These are phyloP conservation scores for Lithosia quadra DNA, from an alignment of 2,888 invertebrate species.

Conservation along the genomic window DNA sequence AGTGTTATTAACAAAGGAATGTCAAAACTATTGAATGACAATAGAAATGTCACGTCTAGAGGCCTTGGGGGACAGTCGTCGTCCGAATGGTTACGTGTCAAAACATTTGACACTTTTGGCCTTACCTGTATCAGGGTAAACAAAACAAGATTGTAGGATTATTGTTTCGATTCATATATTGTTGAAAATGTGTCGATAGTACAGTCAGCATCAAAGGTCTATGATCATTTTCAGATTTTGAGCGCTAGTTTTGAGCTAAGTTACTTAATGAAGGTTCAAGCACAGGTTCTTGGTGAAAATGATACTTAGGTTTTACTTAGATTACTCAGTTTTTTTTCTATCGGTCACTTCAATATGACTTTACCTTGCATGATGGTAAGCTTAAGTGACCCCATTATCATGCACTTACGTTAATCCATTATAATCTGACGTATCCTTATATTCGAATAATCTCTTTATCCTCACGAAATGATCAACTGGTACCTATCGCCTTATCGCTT, in stretches of 20 bases:
- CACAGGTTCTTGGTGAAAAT: too few relatives aligned
- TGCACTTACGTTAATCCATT: neutral
- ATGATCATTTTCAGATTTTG: too few relatives aligned
- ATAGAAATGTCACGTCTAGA: constrained; percentile 43
- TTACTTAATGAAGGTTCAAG: too few relatives aligned
- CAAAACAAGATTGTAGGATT: neutral
- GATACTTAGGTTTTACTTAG: too few relatives aligned
- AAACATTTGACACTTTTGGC: constrained; percentile 46
- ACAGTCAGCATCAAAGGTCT: too few relatives aligned
- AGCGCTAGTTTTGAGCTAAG: too few relatives aligned
- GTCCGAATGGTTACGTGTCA: constrained; percentile 48
- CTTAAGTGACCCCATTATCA: neutral
- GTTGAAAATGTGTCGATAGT: neutral
- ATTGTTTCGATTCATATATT: neutral
- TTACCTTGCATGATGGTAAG: too few relatives aligned
- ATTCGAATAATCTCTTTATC: constrained; percentile 13
- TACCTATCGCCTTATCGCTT: constrained; percentile 11
- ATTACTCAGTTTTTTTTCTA: too few relatives aligned
- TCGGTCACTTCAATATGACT: too few relatives aligned
- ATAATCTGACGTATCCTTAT: constrained; percentile 3
- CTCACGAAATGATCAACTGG: constrained; percentile 14
- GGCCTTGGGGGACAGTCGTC: constrained; percentile 37
- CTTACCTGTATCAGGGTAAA: constrained; percentile 45
- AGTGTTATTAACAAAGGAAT: constrained; percentile 44
- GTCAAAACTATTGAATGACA: constrained; percentile 51